Base-by-base conservation (phyloP, 2,888 invertebrate genomes). In the Globia sparganii region DNA sequence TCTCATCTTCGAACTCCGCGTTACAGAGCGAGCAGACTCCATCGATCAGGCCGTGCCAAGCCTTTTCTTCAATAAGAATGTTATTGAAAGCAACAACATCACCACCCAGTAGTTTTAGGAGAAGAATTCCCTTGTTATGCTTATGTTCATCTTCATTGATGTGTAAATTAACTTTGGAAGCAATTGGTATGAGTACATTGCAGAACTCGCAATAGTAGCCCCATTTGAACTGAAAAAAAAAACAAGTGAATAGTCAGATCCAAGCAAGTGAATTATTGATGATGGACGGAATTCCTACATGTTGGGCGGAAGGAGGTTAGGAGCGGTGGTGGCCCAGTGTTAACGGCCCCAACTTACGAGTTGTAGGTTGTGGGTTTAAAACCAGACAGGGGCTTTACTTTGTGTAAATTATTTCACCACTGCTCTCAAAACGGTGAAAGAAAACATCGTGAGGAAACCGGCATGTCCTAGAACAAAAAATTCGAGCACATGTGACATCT, bases 161-260 rank as follows among this genome's bases (percentile, higher is more conserved):
- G 56, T 95, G 95, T 15, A 94, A 61, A 8, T 89, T 87, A 0
- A 94, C 92, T 84, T 93, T 93, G 1, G 91, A 83, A 0, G 90
- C 83, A 4, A 92, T 93, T 2, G 90, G 71, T 13, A 95, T 77
- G 8, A 94, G 70, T 0, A 87, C 58, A 70, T 93, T 92, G 86
- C 95, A 95, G 69, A 89, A 90, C 70, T 93, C 93, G 69, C 95
- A 95, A 84, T 88, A 94, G 80, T 95, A 95, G 18, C 93, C 93
- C 5, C 86, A 86, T 78, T 92, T 92, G 21, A 95, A 92, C 95
- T 95, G 90, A 40, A 69, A 75, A 56, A 61, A 73, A 4, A 53
- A 64, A 64, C 15, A 49, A 80, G 3, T n/a, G 6, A 34, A 34
- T 25, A 61, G 21, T 25, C 25, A 53, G 25, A 53, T 25, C 25